Base-by-base conservation (phyloP, 2,888 invertebrate genomes). In the Caenorhabditis sp. region DNA sequence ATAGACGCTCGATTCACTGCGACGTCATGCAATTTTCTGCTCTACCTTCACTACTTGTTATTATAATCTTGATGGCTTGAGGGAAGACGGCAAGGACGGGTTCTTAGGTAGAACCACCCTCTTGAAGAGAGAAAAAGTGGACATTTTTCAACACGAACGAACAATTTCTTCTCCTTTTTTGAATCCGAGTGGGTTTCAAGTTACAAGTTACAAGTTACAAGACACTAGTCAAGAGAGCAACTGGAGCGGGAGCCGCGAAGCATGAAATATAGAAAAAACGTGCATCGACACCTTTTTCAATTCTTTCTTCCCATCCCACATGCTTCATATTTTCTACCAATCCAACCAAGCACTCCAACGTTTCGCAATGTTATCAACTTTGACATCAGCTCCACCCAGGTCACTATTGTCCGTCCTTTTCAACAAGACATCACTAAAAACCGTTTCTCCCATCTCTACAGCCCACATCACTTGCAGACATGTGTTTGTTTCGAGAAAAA, bases 401-500 rank as follows among this genome's bases (percentile, higher is more conserved):
- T n/a, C n/a, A n/a, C n/a, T n/a, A n/a, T n/a, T n/a, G n/a, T n/a
- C n/a, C n/a, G n/a, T n/a, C n/a, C n/a, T n/a, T n/a, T n/a, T n/a
- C n/a, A n/a, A n/a, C n/a, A n/a, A n/a, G n/a, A n/a, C n/a, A n/a
- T n/a, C n/a, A n/a, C n/a, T n/a, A n/a, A 28, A 69, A 51, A 24
- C 26, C 20, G 32, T 56, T 55, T 47, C 18, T 47, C 40, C 9
- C 15, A 15, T 9, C 15, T 40, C 8, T 15, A 9, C 11, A 9
- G 5, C 3, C 13, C 15, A 13, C 40, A 40, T 15, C 3, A 11
- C 1, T 6, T 15, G 22, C 4, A 60, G 58, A 74, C 65, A 74
- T 67, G 51, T 74, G 74, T 74, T 74, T 74, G 65, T 74, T 74
- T 64, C 64, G 72, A 72, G n/a, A n/a, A n/a, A n/a, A n/a, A n/a